phyloP scores from a whole-genome alignment of 2,113 vertebrate species.

The Cinclus mexicanus region DNA sequence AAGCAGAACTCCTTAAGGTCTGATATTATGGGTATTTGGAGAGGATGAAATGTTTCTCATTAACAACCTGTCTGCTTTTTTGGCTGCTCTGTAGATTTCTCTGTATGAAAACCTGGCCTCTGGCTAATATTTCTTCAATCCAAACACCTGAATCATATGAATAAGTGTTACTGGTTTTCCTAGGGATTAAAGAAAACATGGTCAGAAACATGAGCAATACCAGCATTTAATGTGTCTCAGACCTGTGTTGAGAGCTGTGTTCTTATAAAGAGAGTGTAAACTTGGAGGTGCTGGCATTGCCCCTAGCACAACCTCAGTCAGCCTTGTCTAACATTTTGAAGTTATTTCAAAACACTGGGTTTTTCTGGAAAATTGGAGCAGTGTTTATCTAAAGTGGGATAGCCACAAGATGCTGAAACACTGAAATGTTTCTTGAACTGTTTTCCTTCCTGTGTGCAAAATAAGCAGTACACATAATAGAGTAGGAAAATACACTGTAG shows the following conservation, averaged over 20 bases:
- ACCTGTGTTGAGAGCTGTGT: not conserved
- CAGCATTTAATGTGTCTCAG: not conserved
- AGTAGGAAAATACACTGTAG: not conserved
- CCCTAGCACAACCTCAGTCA: not conserved
- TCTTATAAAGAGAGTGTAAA: not conserved
- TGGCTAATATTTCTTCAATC: not conserved
- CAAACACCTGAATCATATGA: not conserved
- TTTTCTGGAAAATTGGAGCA: not conserved
- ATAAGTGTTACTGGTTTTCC: not conserved
- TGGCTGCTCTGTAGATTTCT: not conserved
- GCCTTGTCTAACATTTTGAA: not conserved
- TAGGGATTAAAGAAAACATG: not conserved
- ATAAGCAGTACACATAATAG: not conserved
- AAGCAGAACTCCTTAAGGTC: not conserved
- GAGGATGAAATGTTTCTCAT: slow-evolving; percentile 6
- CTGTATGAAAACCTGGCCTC: not conserved
- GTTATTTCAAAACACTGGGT: not conserved
- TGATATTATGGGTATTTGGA: not conserved
- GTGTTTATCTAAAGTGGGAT: not conserved
- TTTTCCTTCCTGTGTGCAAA: not conserved
- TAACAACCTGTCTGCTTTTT: not conserved
- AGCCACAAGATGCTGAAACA: not conserved
- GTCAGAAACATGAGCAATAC: not conserved
- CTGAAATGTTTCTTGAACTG: not conserved
- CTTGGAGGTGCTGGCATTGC: not conserved